These are phyloP conservation scores for Toxonevra muliebris DNA, from an alignment of 2,888 invertebrate species.

Conservation along the genomic window DNA sequence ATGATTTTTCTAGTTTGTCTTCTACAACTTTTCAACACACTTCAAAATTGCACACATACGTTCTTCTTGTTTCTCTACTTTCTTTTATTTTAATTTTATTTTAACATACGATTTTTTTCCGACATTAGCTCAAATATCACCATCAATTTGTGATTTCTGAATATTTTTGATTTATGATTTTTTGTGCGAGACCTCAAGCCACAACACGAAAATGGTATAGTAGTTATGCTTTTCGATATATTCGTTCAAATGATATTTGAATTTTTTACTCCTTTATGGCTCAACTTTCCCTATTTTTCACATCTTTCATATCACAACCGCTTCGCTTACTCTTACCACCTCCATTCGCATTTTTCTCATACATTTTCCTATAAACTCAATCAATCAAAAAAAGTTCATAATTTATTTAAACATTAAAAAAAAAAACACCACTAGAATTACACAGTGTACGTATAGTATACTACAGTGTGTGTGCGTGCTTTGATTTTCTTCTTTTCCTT, in stretches of 20 bases:
- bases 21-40: neutral
- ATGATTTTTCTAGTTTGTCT: slow-evolving; percentile 29
- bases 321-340: no score
- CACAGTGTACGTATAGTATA: neutral
- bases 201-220: no score
- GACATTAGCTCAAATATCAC: neutral
- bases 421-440: neutral
- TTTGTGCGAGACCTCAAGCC: no score
- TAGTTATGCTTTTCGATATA: no score
- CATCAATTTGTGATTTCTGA: neutral
- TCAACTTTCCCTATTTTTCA: neutral
- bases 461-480: neutral
- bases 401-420: slow-evolving; percentile 52
- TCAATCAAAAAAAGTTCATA: slow-evolving; percentile 43
- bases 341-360: slow-evolving; percentile 3
- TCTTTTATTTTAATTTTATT: neutral
- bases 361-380: neutral
- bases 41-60: neutral
- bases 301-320: neutral
- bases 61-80: neutral
- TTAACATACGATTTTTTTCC: neutral
- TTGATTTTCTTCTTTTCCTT: slow-evolving; percentile 1
- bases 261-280: neutral
- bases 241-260: no score
- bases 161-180: no score